A percentile compares a stretch with the other conserved stretches of the same genome.
phyloP scores from a whole-genome alignment of 2,888 invertebrate genomes.

The Asteroscopus sphinx region DNA sequence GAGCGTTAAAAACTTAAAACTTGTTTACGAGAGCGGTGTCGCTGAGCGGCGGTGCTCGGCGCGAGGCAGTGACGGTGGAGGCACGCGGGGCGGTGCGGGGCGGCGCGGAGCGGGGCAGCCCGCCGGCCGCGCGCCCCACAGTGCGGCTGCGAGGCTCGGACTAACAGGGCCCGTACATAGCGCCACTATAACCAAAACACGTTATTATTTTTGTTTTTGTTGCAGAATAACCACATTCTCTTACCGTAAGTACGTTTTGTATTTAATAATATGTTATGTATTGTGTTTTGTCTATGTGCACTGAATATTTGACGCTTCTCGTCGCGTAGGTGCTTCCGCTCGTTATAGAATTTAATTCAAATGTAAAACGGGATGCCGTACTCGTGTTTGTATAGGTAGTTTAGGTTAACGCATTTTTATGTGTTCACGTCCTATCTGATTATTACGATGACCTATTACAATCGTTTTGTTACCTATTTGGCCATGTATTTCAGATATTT shows the following conservation, averaged over 20 bases:
- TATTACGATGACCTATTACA: neutral
- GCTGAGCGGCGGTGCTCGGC: neutral
- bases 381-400: neutral
- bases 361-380: neutral
- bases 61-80: slow-evolving; percentile 1
- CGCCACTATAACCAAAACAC: slow-evolving; percentile 13
- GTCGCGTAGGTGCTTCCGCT: slow-evolving; percentile 6
- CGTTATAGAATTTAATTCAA: slow-evolving; percentile 1
- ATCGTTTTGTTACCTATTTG: neutral
- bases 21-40: slow-evolving; percentile 38
- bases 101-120: slow-evolving; percentile 1
- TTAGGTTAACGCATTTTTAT: neutral
- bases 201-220: slow-evolving; percentile 30
- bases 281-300: neutral
- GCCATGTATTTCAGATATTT: slow-evolving; percentile 7
- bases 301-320: slow-evolving; percentile 8
- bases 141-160: slow-evolving; percentile 45
- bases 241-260: slow-evolving; percentile 41
- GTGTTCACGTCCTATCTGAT: neutral
- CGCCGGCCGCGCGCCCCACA: slow-evolving; percentile 18
- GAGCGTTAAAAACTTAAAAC: slow-evolving; percentile 24
- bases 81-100: slow-evolving; percentile 5
- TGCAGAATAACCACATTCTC: slow-evolving; percentile 9
- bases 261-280: slow-evolving; percentile 6
- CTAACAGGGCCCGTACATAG: slow-evolving; percentile 35